Evolutionary conservation across 2,888 invertebrate genomes (phyloP), one percentile per base, ranked within the genome.

Genomic region (Melangyna quadrimaculata): DNA sequence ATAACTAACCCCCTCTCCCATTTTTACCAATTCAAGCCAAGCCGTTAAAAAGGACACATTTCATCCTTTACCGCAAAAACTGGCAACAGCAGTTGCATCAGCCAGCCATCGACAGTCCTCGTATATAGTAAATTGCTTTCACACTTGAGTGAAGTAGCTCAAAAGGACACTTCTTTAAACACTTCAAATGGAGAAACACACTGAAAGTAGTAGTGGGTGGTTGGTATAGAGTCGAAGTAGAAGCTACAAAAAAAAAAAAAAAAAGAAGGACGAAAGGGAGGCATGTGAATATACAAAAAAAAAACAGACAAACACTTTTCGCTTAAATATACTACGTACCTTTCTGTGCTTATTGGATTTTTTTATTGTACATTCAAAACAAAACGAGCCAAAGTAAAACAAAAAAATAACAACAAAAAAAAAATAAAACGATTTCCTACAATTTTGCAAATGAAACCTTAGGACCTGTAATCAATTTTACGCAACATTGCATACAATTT

Each of bases 81-180:
- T 43, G 55, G 80, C 74, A 80, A 67, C 72, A 72, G 67, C 73
- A 79, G 71, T 45, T 40, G 29, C 81, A 87, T 61, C 78, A 59
- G 72, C 67, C n/a, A n/a, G n/a, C n/a, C n/a, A n/a, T n/a, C n/a
- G 43, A 37, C 78, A 71, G 65, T 78, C 71, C 82, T 87, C 74
- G 17, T 43, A 40, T 75, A n/a, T n/a, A 74, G 82, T 78, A 87
- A 87, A 87, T 87, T 87, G 87, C 82, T 82, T 87, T 87, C 82
- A 82, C 87, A 82, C 87, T 87, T 82, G 82, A 87, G 65, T 87
- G 87, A 78, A 87, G 82, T 78, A 61, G 29, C 82, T 87, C 80
- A 82, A 87, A 87, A 82, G 87, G 82, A 86, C 81, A 86, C 86
- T 81, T 86, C 80, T 80, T 86, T 86, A 73, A 77, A 63, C 81